Percentiles rank a stretch among this genome's conserved stretches.
phyloP scores from a whole-genome alignment of 2,888 invertebrate genomes.

The Amphipoea lucens region DNA sequence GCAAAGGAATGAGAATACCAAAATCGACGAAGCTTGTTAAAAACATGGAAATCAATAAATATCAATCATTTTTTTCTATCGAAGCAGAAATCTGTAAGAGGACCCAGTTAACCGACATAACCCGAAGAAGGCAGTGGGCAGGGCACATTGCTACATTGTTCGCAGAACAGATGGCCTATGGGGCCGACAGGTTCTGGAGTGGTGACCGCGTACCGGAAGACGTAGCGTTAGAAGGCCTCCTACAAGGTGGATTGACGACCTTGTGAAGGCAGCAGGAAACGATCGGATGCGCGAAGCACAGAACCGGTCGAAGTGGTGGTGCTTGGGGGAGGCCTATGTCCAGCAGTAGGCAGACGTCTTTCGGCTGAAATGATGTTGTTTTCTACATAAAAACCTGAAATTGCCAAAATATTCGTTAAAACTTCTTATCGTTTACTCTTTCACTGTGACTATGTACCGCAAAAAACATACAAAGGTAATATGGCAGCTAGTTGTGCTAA shows the following conservation, averaged over 20 bases:
- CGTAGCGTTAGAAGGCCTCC: background rate
- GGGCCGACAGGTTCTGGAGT: background rate
- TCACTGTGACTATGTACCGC: background rate
- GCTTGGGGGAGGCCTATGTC: background rate
- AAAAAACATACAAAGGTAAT: conserved; percentile 14
- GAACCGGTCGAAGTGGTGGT: background rate
- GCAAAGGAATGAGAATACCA: background rate
- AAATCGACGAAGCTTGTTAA: background rate
- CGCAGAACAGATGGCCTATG: background rate
- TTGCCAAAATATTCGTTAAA: background rate
- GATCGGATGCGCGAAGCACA: background rate
- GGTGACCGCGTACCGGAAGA: background rate
- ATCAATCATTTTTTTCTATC: background rate
- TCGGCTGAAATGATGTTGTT: background rate
- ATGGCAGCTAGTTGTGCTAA: conserved; percentile 15
- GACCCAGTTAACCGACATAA: background rate
- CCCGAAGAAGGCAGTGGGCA: no score
- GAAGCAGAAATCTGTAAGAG: background rate
- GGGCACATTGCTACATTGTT: no score
- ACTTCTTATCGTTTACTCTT: background rate
- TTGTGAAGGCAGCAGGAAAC: background rate
- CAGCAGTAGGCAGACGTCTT: background rate
- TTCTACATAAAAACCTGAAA: background rate
- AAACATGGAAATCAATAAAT: background rate
- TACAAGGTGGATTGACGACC: background rate